A percentile compares a stretch with the other conserved stretches of the same genome.
Conservation (phyloP, 2,113 vertebrate genomes). For the Vireo altiloquus region DNA sequence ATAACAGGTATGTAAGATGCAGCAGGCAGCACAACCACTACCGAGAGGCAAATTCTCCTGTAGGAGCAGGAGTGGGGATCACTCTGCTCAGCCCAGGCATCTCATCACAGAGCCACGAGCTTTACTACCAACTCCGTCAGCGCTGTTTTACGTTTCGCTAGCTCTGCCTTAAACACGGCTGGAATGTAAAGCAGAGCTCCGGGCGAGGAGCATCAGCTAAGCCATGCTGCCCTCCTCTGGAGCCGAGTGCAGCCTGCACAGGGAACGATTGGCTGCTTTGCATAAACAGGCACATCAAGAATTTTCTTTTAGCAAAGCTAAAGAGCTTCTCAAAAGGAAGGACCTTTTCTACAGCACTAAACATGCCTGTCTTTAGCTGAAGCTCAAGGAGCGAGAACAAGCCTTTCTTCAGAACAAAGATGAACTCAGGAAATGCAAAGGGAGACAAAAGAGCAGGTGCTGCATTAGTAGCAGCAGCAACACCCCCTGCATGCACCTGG, state of each 20-base stretch:
- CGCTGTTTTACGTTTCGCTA: background rate
- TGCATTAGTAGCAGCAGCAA: background rate
- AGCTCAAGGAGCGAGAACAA: background rate
- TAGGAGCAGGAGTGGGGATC: background rate
- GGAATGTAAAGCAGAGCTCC: background rate
- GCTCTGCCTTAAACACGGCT: background rate
- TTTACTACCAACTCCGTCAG: conserved; percentile 18
- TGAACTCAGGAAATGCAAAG: background rate
- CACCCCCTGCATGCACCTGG: background rate
- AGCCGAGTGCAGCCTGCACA: background rate
- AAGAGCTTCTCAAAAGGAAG: background rate
- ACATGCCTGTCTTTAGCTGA: accelerated
- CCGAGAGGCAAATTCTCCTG: background rate
- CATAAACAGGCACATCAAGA: background rate
- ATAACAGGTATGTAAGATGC: too few species aligned
- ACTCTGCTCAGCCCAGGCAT: background rate
- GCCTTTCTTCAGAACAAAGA: background rate
- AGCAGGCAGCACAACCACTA: background rate
- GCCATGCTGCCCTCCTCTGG: conserved; percentile 57
- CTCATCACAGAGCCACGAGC: background rate
- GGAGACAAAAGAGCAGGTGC: background rate
- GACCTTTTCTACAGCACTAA: background rate
- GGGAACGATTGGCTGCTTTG: background rate
- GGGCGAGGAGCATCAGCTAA: background rate
- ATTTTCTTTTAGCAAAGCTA: background rate